phyloP scores from a whole-genome alignment of 2,113 vertebrate genomes.

The Collichthys lucidus region DNA sequence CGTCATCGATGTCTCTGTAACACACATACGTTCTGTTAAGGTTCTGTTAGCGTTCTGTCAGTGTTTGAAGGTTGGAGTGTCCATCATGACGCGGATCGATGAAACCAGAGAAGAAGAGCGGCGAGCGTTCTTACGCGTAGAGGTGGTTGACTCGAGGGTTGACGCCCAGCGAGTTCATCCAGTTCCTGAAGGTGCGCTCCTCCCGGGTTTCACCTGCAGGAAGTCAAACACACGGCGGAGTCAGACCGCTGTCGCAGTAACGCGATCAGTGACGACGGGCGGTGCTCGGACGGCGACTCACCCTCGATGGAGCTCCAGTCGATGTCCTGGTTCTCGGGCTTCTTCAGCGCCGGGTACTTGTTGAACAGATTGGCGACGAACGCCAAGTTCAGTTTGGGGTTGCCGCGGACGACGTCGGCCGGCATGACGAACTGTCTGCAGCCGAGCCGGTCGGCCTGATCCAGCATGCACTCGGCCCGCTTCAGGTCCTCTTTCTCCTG shows the following conservation, averaged over 20 bases:
- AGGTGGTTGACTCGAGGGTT: constrained; percentile 95
- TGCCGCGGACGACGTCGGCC: constrained; percentile 91
- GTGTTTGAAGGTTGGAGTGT: too few relatives aligned
- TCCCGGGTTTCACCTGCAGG: constrained; percentile 93
- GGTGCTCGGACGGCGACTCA: background rate
- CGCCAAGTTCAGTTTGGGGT: constrained; percentile 96
- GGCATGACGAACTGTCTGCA: constrained; percentile 95
- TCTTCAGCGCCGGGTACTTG: constrained; percentile 95
- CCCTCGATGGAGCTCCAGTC: constrained; percentile 95
- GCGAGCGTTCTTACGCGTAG: constrained; percentile 86
- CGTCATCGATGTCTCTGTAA: constrained; percentile 92
- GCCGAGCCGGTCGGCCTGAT: constrained; percentile 92
- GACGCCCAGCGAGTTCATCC: constrained; percentile 97
- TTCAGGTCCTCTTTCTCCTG: constrained; percentile 94
- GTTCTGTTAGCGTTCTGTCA: too few relatives aligned
- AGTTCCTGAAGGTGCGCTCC: constrained; percentile 96
- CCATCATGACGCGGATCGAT: too few relatives aligned
- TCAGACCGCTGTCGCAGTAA: too few relatives aligned
- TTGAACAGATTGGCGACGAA: constrained; percentile 97
- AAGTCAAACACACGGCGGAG: background rate
- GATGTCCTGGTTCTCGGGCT: constrained; percentile 97
- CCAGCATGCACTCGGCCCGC: constrained; percentile 93
- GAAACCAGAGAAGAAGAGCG: background rate
- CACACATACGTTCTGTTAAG: background rate
- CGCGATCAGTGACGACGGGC: background rate